A percentile compares a stretch with the other conserved stretches of the same genome.
Evolutionary conservation across 2,797 vertebrate genomes (phyloP).

Genomic region (Acridotheres tristis): DNA sequence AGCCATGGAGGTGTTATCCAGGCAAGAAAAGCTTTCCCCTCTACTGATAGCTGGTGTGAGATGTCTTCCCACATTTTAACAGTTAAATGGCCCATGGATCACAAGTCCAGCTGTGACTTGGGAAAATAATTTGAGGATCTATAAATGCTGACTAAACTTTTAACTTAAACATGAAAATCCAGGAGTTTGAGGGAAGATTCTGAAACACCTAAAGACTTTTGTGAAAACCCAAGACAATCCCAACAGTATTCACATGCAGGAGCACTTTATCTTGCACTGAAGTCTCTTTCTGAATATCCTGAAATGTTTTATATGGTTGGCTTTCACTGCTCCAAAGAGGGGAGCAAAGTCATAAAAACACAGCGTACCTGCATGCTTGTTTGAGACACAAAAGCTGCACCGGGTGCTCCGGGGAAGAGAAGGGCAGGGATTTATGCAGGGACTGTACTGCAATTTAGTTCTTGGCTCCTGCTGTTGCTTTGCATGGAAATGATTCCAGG

Average conservation of each 20-base stretch:
- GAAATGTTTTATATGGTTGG: not conserved
- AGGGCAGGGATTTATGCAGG: not conserved
- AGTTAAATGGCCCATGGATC: not conserved
- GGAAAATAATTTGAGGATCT: not conserved
- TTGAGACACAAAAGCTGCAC: not conserved
- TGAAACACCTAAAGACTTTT: not conserved
- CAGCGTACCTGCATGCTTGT: not conserved
- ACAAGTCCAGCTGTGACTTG: not conserved
- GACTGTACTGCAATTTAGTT: constrained; percentile 5
- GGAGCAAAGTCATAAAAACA: not conserved
- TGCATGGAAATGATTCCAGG: not conserved
- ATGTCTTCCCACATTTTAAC: not conserved
- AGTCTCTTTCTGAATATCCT: not conserved
- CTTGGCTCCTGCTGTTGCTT: constrained; percentile 12
- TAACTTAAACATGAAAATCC: not conserved
- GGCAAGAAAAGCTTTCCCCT: not conserved
- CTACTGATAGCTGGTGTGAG: not conserved
- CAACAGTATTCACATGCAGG: not conserved
- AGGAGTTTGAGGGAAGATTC: not conserved
- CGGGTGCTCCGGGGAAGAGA: not conserved
- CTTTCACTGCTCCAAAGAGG: not conserved
- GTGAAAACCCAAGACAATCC: not conserved
- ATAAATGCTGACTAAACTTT: not conserved
- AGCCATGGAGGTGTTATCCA: not conserved
- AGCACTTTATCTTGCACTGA: not conserved